Evolutionary conservation across 2,888 invertebrate species (phyloP).

Genomic region (Esperia sulphurella): DNA sequence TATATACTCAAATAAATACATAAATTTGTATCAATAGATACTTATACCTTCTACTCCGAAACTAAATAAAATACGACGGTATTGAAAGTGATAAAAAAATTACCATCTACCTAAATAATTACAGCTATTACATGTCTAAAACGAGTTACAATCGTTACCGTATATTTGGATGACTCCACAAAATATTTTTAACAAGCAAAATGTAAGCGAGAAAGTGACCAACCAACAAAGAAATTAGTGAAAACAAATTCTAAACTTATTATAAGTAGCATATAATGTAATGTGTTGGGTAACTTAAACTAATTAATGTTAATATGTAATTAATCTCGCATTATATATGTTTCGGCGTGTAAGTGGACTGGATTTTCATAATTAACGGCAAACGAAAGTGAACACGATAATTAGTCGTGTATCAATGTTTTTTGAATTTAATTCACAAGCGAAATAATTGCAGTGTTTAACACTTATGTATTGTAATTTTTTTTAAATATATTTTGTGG

Average conservation of each 20-base stretch:
- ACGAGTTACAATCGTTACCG: not conserved
- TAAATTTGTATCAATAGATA: too few relatives aligned
- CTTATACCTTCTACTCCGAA: too few relatives aligned
- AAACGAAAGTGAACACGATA: conserved; percentile 14
- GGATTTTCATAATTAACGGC: conserved; percentile 12
- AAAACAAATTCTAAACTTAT: conserved; percentile 3
- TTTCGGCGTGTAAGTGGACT: not conserved
- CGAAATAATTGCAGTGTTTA: not conserved
- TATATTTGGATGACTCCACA: not conserved
- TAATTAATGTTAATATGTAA: conserved; percentile 13
- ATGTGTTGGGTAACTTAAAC: conserved; percentile 8
- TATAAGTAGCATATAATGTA: conserved; percentile 7
- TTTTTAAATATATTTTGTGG: too few relatives aligned
- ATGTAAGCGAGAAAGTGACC: not conserved
- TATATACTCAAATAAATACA: too few relatives aligned
- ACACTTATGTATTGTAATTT: not conserved
- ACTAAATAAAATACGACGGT: too few relatives aligned
- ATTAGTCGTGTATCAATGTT: conserved; percentile 10
- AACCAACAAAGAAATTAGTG: not conserved
- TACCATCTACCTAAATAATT: too few relatives aligned
- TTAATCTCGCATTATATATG: conserved; percentile 8
- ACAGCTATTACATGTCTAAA: not conserved
- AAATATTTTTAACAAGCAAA: not conserved
- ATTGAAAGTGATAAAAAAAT: too few relatives aligned
- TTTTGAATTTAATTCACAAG: not conserved